Evolutionary conservation across 2,888 invertebrate genomes (phyloP), one percentile per base, ranked within the genome.

Genomic region (Callimorpha dominula): DNA sequence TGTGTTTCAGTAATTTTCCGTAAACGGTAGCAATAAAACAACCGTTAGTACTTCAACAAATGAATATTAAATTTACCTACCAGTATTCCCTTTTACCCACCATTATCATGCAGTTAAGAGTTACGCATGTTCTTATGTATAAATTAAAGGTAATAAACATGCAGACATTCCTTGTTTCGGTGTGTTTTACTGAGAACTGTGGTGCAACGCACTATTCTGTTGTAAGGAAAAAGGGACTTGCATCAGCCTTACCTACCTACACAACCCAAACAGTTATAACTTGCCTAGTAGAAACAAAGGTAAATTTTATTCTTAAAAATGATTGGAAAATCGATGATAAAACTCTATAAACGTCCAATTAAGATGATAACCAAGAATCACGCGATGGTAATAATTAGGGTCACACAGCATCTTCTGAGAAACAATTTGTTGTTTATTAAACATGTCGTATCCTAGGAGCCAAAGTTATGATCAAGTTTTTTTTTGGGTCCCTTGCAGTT

Each of bases 281-380:
- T 17, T 43, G 11, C 5, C 43, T 43, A n/a, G n/a, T 64, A 43
- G 9, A 15, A 5, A 15, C n/a, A 31, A 31, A 31, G 31, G 31
- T 31, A 31, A 31, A 31, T 31, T 31, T 31, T 31, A 31, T 31
- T 31, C 31, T 31, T 31, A 31, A 31, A 31, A 31, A 31, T 31
- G 31, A 31, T 31, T 31, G 31, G 31, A 31, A 31, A 31, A 31
- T 31, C 31, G 31, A 73, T 78, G 54, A 73, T 72, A 71, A 68
- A 74, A 79, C 57, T 72, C 67, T 64, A 15, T 42, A 64, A 54
- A 57, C n/a, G 9, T n/a, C 62, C 46, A 17, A 43, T 12, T 46
- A 57, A 43, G 54, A 70, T 65, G 54, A 17, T 43, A 64, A 54
- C 43, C 14, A 64, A 69, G 46, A 1, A 66, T 76, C 69, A 73